Conservation (phyloP, 2,113 vertebrate species). For the Rhinolophus sinicus region DNA sequence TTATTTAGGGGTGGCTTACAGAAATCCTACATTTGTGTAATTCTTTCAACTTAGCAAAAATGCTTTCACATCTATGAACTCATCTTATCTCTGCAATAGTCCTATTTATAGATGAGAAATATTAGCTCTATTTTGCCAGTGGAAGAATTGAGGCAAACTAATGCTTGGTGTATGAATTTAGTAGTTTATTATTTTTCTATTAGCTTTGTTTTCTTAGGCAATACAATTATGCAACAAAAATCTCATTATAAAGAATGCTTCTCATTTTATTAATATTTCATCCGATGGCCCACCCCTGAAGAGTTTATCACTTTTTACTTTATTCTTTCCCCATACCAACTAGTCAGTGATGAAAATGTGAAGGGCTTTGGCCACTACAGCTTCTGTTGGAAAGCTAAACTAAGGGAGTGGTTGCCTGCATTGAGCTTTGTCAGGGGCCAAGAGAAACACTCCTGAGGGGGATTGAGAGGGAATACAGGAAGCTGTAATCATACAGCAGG, state of each 20-base stretch:
- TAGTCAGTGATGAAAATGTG: neutral
- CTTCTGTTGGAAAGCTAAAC: neutral
- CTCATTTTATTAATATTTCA: constrained; percentile 47
- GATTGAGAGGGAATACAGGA: neutral
- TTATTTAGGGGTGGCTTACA: constrained; percentile 1
- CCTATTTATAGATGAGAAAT: neutral
- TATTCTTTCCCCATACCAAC: neutral
- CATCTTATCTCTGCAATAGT: neutral
- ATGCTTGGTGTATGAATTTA: neutral
- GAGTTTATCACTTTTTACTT: neutral
- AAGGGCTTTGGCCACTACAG: neutral
- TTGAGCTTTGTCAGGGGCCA: neutral
- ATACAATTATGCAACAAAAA: neutral
- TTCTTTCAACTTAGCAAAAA: neutral
- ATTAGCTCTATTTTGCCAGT: neutral
- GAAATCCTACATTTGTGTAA: neutral
- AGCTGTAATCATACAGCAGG: neutral
- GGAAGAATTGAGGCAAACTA: neutral
- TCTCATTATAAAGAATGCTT: constrained; percentile 9
- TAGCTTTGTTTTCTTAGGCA: constrained; percentile 32
- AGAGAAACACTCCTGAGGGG: neutral
- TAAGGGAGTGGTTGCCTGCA: neutral
- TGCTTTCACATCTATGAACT: neutral
- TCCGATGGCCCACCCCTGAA: neutral
- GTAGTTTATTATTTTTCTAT: constrained; percentile 19